These are phyloP conservation scores for Chromis chromis DNA, from an alignment of 2,797 vertebrate genomes.

Conservation along the genomic window DNA sequence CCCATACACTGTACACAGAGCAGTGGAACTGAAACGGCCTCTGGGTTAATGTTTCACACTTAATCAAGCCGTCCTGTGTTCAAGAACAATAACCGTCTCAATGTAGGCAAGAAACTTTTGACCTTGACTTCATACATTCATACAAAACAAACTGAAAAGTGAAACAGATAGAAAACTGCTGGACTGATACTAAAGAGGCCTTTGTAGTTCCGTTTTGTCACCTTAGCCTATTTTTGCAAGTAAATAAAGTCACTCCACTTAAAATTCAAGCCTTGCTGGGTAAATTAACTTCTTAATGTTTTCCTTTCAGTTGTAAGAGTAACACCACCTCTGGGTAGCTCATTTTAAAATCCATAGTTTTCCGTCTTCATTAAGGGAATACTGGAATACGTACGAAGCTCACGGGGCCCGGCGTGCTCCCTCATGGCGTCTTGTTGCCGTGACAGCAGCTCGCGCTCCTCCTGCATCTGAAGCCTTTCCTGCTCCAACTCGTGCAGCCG, in stretches of 20 bases:
- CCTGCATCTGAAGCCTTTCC: constrained; percentile 89
- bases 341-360: neutral
- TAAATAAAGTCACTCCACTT: neutral
- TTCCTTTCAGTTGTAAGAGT: neutral
- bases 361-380: neutral
- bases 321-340: neutral
- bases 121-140: neutral
- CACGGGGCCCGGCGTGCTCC: constrained; percentile 88
- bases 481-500: constrained; percentile 93
- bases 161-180: neutral
- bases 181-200: neutral
- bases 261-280: neutral
- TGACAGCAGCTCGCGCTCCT: constrained; percentile 90
- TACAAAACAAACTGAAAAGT: constrained; percentile 1
- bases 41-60: constrained; percentile 21
- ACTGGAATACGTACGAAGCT: constrained; percentile 90
- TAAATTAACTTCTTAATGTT: neutral
- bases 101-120: neutral
- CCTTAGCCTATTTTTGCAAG: too few species aligned
- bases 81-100: neutral
- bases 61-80: neutral
- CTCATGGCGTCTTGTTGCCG: constrained; percentile 93
- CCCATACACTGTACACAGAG: neutral
- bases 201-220: too few species aligned
- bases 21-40: neutral